Evolutionary conservation across 2,113 vertebrate genomes (phyloP), one percentile per base, ranked within the genome.

Genomic region (Procavia capensis): DNA sequence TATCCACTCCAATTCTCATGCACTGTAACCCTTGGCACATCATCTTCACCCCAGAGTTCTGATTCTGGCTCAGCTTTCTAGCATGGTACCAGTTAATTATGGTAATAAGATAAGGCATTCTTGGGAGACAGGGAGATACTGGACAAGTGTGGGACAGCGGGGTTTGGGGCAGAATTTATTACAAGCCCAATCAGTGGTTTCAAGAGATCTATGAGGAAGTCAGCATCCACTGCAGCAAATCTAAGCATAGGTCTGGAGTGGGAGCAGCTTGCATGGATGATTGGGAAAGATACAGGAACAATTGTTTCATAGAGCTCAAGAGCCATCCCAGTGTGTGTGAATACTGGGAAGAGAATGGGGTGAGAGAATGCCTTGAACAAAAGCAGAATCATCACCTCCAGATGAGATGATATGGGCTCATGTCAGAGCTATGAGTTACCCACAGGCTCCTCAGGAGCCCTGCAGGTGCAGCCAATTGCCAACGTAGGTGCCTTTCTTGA

Each of bases 21-120:
- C 93, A 76, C 54, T 93, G 89, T 88, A 96, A 93, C 91, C 96
- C 78, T 96, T 97, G 97, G 97, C 96, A 97, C 90, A 87, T 81
- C 95, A 88, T 94, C 85, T 95, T 93, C 70, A 96, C 93, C 96
- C 96, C 31, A 75, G 95, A 97, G 95, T 94, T 97, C 93, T 81
- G 87, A 85, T 74, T 90, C 89, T 97, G 96, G 95, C 97, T 97
- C 89, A 64, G 84, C 81, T 96, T 93, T 76, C 86, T 64, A 88
- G 72, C 84, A 79, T 24, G 68, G 95, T 43, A 92, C 64, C 41
- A 29, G 93, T 91, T 97, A 97, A 96, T 97, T 95, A 96, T 0
- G 1, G 59, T 98, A 97, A 97, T 96, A 94, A 20, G 93, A 75
- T 85, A 45, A 95, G 95, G 91, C 96, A 93, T 89, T 91, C 64